These are phyloP conservation scores for Rhinichthys osculus DNA, from an alignment of 2,797 vertebrate genomes.

Conservation along the genomic window DNA sequence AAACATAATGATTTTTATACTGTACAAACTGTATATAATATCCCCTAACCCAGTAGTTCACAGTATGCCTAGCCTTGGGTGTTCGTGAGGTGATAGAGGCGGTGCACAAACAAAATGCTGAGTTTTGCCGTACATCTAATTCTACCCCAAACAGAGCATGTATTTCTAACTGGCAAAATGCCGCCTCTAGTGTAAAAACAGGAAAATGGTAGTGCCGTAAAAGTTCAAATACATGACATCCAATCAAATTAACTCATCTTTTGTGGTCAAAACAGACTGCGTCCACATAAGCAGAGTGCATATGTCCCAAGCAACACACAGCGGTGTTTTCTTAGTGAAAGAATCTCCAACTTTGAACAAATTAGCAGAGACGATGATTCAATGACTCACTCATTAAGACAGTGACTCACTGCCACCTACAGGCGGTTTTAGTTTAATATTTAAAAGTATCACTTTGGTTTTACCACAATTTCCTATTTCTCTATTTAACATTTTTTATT, in stretches of 20 bases:
- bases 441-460: no score
- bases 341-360: neutral
- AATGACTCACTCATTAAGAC: neutral
- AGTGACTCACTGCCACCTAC: no score
- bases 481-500: no score
- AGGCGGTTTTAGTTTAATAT: no score
- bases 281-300: neutral
- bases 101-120: neutral
- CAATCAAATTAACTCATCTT: neutral
- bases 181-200: no score
- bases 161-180: neutral
- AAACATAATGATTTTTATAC: neutral
- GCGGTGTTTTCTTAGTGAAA: neutral
- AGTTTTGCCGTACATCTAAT: neutral
- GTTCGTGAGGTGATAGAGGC: neutral
- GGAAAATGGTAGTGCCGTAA: neutral
- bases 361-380: neutral
- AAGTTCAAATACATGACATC: neutral
- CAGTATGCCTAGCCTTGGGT: neutral
- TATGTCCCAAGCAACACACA: neutral
- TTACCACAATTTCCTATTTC: no score
- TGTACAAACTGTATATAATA: neutral
- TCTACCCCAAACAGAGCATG: neutral
- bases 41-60: neutral
- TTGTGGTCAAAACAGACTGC: neutral